Evolutionary conservation across 2,113 vertebrate species (phyloP).

Genomic region (Beaufortia kweichowensis): DNA sequence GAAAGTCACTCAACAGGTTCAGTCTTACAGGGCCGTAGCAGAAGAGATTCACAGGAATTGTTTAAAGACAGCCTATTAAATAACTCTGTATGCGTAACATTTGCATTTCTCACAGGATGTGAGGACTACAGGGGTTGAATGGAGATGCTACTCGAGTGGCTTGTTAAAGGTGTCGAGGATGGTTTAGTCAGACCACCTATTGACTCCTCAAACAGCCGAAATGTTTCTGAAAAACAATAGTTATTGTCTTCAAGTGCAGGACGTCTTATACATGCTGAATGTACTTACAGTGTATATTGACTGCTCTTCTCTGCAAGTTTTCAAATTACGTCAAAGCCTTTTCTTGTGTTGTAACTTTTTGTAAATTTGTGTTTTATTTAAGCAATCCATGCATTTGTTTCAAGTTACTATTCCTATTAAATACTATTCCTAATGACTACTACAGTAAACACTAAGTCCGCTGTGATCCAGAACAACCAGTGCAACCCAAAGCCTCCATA

Average conservation of each 20-base stretch:
- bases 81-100: slow-evolving; percentile 22
- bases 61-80: neutral
- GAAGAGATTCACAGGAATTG: neutral
- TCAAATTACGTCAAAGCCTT: neutral
- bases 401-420: neutral
- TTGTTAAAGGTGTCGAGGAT: slow-evolving; percentile 38
- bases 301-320: neutral
- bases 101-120: slow-evolving; percentile 51
- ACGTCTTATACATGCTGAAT: neutral
- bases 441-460: too few species aligned
- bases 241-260: neutral
- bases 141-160: slow-evolving; percentile 32
- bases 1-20: neutral
- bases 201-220: slow-evolving; percentile 39
- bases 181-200: slow-evolving; percentile 46
- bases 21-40: neutral
- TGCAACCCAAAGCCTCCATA: too few species aligned
- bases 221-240: slow-evolving; percentile 27
- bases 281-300: neutral
- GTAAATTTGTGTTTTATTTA: neutral
- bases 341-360: neutral
- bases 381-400: neutral
- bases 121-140: slow-evolving; percentile 9
- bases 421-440: too few species aligned
- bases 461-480: neutral